Conservation (phyloP, 1,140 invertebrate species). For the Heterodera schachtii region DNA sequence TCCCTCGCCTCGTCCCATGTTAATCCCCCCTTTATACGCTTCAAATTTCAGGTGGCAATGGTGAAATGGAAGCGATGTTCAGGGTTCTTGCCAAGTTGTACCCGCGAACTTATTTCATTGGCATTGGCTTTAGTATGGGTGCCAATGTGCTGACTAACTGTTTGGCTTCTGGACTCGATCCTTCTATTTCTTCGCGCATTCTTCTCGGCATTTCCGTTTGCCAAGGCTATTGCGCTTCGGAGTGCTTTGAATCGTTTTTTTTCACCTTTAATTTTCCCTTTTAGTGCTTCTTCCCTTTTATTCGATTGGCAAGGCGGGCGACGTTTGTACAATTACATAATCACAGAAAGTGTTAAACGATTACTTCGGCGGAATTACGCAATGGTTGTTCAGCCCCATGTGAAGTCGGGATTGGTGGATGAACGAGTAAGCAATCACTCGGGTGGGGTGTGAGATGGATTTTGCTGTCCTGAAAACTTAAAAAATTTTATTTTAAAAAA, state of each 20-base stretch:
- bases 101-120: constrained; percentile 77
- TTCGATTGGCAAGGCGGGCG: constrained; percentile 84
- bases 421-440: constrained; percentile 61
- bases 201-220: constrained; percentile 85
- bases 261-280: constrained; percentile 42
- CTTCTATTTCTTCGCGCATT: constrained; percentile 67
- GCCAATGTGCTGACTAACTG: constrained; percentile 57
- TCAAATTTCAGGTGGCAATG: constrained; percentile 9
- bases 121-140: constrained; percentile 85
- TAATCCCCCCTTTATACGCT: too few relatives aligned
- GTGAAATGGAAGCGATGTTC: constrained; percentile 21
- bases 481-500: too few relatives aligned
- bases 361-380: constrained; percentile 80
- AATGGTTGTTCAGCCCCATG: constrained; percentile 76
- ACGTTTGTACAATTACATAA: constrained; percentile 84
- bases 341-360: constrained; percentile 85
- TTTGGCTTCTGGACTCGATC: constrained; percentile 25
- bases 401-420: constrained; percentile 69
- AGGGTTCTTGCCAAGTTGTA: constrained; percentile 68
- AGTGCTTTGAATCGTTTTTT: constrained; percentile 70
- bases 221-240: constrained; percentile 84
- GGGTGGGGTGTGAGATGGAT: too few relatives aligned
- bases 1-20: too few relatives aligned
- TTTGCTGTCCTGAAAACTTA: too few relatives aligned
- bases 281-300: constrained; percentile 77